Base-by-base conservation (phyloP, 2,888 invertebrate genomes). In the Plusia festucae region DNA sequence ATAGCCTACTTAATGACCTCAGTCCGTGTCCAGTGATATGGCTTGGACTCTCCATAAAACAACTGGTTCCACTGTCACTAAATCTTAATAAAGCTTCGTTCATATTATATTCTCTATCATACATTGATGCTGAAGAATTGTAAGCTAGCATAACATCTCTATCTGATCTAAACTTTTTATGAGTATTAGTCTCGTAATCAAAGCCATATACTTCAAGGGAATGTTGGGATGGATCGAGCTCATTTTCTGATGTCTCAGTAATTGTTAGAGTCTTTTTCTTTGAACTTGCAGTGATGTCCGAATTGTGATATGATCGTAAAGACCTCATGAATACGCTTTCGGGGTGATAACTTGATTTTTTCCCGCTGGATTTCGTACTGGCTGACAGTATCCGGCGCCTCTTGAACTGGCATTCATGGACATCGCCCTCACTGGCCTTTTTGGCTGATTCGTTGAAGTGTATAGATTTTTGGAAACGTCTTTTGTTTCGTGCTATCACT, bases 401-500 rank as follows among this genome's bases (percentile, higher is more conserved):
- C 54, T 79, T 87, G 11, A 87, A 81, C 54, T 81, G 76, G 34
- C 91, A 89, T 18, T 85, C 79, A 0, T 65, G 65, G 1, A 65
- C 65, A 0, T 60, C 64, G 2, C 53, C 65, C 4, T 68, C 59
- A 2, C 56, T 65, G 0, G 53, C 22, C 7, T 55, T 60, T 49
- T 55, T 60, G 3, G 18, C 15, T 0, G 44, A 9, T 2, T 57
- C 60, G 0, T 69, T 60, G n/a, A 82, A 81, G 8, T 69, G 57
- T n/a, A 80, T 71, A 0, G 75, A 60, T 27, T 78, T 79, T 7
- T 81, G 62, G 40, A 54, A 27, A n/a, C 74, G 76, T 1, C 63
- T 65, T 57, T 92, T 92, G 40, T 88, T 90, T 16, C 76, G 78
- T 0, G 90, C 91, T 65, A 93, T 89, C 0, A 88, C 69, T 70